Evolutionary conservation across 2,888 invertebrate species (phyloP).

Genomic region (Patella ulyssiponensis): DNA sequence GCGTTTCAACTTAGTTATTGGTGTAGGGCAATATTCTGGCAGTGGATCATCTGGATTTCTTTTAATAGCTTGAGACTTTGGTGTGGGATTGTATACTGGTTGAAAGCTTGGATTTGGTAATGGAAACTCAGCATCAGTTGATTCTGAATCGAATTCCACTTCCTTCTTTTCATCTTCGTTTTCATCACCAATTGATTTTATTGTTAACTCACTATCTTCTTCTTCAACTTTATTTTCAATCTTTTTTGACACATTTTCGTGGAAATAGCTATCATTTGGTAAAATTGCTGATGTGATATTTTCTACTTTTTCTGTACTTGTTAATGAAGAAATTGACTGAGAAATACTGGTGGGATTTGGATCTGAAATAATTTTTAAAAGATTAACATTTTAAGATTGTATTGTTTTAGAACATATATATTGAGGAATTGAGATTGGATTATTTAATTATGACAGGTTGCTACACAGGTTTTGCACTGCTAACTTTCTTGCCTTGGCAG

Average conservation of each 20-base stretch:
- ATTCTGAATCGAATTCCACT: neutral
- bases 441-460: no score
- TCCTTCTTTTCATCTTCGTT: neutral
- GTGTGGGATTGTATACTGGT: constrained; percentile 62
- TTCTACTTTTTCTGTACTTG: neutral
- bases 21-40: constrained; percentile 20
- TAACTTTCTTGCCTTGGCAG: no score
- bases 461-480: no score
- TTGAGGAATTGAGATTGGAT: no score
- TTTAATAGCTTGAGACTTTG: constrained; percentile 49
- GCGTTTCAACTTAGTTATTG: constrained; percentile 11
- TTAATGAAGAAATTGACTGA: neutral
- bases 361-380: no score
- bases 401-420: no score
- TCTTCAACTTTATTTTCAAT: neutral
- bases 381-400: no score
- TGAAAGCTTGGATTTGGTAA: constrained; percentile 40
- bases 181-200: neutral
- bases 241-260: neutral
- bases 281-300: neutral
- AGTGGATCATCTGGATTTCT: constrained; percentile 24
- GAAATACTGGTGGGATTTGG: neutral
- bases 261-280: constrained; percentile 5
- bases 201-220: neutral
- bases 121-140: neutral